These are phyloP conservation scores for Ptilodon capucinus DNA, from an alignment of 2,888 invertebrate genomes.

Conservation along the genomic window DNA sequence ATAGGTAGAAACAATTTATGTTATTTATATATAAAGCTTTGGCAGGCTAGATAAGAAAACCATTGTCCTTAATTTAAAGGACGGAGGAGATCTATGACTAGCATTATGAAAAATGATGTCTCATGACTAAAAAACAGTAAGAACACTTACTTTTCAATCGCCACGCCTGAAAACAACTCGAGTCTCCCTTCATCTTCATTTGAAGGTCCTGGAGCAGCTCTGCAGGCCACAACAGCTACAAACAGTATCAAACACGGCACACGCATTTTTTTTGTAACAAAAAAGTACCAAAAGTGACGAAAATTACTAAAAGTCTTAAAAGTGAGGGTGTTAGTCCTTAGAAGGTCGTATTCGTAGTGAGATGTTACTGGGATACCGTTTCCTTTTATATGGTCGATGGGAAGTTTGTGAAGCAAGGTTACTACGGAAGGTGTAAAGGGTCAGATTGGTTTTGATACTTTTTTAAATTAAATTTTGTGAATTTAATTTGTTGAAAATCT, in stretches of 20 bases:
- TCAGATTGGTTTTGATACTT: conserved; percentile 49
- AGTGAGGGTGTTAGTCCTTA: conserved; percentile 40
- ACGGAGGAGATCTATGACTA: no score
- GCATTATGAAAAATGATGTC: no score
- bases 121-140: no score
- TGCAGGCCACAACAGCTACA: conserved; percentile 56
- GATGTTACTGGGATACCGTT: conserved; percentile 43
- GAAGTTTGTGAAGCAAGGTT: conserved; percentile 20
- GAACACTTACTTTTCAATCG: conserved; percentile 69
- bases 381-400: conserved; percentile 52
- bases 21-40: no score
- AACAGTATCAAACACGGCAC: conserved; percentile 62
- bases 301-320: neutral
- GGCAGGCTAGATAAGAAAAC: no score
- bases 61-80: no score
- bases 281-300: neutral
- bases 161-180: conserved; percentile 72
- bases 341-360: conserved; percentile 63
- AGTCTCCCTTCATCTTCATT: conserved; percentile 59
- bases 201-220: conserved; percentile 58
- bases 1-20: no score
- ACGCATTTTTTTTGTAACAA: conserved; percentile 32
- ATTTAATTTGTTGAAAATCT: neutral
- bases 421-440: conserved; percentile 23
- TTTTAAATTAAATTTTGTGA: no score